These are phyloP conservation scores for Drosophila paucipuncta DNA, from an alignment of 2,888 invertebrate genomes.

Conservation along the genomic window DNA sequence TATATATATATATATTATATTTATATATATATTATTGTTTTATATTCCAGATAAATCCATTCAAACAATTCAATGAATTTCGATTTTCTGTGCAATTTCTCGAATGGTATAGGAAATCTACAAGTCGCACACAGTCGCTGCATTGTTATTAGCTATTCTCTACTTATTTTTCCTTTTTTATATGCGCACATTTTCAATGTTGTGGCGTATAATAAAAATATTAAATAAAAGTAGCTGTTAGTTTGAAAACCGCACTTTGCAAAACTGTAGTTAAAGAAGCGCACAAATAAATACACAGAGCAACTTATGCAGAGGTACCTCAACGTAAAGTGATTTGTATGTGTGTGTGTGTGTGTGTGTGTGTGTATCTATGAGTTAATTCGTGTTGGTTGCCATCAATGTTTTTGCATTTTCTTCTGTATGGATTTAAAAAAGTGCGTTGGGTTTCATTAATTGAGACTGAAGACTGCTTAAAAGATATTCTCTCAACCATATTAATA, in stretches of 20 bases:
- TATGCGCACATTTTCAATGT: constrained; percentile 17
- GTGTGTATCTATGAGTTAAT: not conserved
- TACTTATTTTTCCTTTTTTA: constrained; percentile 15
- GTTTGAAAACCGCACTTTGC: constrained; percentile 18
- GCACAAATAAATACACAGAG: constrained; percentile 24
- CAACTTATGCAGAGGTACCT: constrained; percentile 16
- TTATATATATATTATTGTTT: not conserved
- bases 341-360: not conserved
- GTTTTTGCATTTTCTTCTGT: not conserved
- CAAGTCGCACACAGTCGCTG: not conserved
- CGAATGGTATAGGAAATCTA: not conserved
- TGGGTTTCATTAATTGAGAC: not conserved
- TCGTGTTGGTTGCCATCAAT: not conserved
- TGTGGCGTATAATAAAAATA: constrained; percentile 7
- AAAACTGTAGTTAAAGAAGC: constrained; percentile 46
- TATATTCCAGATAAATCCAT: not conserved
- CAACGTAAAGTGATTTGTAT: not conserved
- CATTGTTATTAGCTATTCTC: not conserved
- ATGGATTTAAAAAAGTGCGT: not conserved
- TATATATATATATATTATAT: no score
- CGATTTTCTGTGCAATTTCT: not conserved
- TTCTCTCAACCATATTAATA: not conserved
- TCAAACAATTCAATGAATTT: not conserved
- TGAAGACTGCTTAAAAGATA: not conserved
- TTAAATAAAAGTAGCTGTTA: constrained; percentile 13